phyloP scores from a whole-genome alignment of 1,140 invertebrate genomes.

The Apolygus lucorum region DNA sequence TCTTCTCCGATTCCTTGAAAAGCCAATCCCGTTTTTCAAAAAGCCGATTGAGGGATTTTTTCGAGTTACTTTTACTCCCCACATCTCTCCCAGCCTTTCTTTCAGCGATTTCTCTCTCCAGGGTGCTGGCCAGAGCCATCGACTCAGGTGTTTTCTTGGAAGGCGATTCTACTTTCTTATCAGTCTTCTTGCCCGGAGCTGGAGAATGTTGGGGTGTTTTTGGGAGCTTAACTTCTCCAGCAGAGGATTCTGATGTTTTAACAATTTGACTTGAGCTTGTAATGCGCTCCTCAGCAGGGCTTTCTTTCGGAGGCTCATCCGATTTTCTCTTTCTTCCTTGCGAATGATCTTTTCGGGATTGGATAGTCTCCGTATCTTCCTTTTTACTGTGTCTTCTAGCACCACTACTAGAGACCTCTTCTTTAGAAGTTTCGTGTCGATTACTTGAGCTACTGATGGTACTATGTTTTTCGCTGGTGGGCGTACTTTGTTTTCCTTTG shows the following conservation, averaged over 20 bases:
- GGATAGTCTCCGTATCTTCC: slow-evolving; percentile 28
- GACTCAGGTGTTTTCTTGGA: slow-evolving; percentile 27
- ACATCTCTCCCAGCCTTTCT: slow-evolving; percentile 30
- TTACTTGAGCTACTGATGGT: slow-evolving; percentile 20
- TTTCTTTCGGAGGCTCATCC: slow-evolving; percentile 32
- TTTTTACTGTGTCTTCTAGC: neutral
- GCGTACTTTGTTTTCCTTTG: slow-evolving; percentile 22
- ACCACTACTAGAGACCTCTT: neutral
- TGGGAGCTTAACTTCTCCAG: slow-evolving; percentile 36
- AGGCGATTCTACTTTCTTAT: slow-evolving; percentile 45
- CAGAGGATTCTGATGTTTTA: slow-evolving; percentile 26
- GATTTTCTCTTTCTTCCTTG: slow-evolving; percentile 38
- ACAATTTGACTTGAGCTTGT: slow-evolving; percentile 27
- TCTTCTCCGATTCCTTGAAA: slow-evolving; percentile 27
- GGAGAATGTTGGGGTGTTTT: slow-evolving; percentile 43
- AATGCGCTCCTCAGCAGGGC: slow-evolving; percentile 30
- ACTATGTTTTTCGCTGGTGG: neutral
- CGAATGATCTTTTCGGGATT: slow-evolving; percentile 20
- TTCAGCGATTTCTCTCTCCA: slow-evolving; percentile 33
- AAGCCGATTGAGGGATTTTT: slow-evolving; percentile 32
- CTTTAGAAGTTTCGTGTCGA: slow-evolving; percentile 22
- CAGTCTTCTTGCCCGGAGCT: slow-evolving; percentile 58
- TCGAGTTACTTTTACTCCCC: slow-evolving; percentile 28
- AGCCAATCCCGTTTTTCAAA: slow-evolving; percentile 33
- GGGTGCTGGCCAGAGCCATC: slow-evolving; percentile 28